Base-by-base conservation (phyloP, 2,888 invertebrate species). In the Osmoderma eremita region DNA sequence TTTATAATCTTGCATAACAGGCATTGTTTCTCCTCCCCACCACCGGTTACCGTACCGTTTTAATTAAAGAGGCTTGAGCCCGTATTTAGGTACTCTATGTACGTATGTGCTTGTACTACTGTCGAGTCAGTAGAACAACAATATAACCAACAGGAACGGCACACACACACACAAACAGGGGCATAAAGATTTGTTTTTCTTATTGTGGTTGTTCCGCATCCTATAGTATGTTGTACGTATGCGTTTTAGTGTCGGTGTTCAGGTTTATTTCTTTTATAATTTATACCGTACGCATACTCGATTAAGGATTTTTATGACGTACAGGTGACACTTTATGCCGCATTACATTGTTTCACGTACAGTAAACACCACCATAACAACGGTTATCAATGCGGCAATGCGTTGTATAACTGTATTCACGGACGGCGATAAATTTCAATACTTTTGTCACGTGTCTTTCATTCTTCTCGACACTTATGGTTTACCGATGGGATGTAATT, bases 1-100 rank as follows among this genome's bases (percentile, higher is more conserved):
- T 67, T 67, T 67, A 67, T 67, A 67, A 67, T 67, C 67, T 67
- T 67, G 63, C 67, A 67, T 67, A 67, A 67, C 67, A 67, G 54
- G 67, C 67, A 67, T 67, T 67, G 67, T 67, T 67, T 63, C 54
- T 30, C 24, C 48, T 54, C 42, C 48, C 63, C 63, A 58, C 58
- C 45, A 45, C 24, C 15, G 61, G 17, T 20, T 50, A 42, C 15
- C 48, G 51, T 30, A 30, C 38, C 56, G 65, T 38, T 63, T 67
- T 67, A 67, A 67, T 67, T 67, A 67, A 67, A 70, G 50, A 63
- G 36, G 41, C 45, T 58, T 45, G 50, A 53, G 22, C 24, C 36
- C 53, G 38, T 5, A 53, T 38, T 53, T 53, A 53, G 53, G 53
- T 18, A 53, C 18, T 53, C n/a, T n/a, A n/a, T n/a, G 38, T 51